Base-by-base conservation (phyloP, 2,797 vertebrate species). In the Ataeniobius toweri region DNA sequence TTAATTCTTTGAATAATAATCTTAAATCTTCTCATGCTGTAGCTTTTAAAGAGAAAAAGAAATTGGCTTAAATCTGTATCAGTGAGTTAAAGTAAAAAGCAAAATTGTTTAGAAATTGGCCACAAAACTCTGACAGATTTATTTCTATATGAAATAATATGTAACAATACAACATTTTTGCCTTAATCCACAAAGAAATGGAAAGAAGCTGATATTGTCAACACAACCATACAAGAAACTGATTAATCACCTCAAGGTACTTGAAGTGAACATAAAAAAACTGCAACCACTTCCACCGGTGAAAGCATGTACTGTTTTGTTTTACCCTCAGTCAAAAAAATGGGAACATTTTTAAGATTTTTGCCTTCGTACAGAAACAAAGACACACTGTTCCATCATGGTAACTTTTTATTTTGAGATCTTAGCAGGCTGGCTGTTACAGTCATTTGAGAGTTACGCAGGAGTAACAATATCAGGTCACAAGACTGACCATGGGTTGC, bases 401-500 rank as follows among this genome's bases (percentile, higher is more conserved):
- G 39, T 4, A 76, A 59, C 61, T 70, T 80, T 84, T 83, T 83
- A 80, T 76, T 80, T 55, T 82, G 75, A 71, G 63, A 82, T 76
- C 65, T 75, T 72, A 84, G 56, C 68, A 70, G 68, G 48, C 20
- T 74, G 50, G 53, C 63, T 65, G 44, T 73, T 70, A 73, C 61
- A 80, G 58, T 48, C 78, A 48, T 67, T 59, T 75, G 73, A 75
- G 51, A 7, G 9, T 13, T 58, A 75, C 50, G 79, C 74, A 77
- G 78, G 74, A 77, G 44, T 59, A 63, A 79, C 79, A 73, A 75
- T 24, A 83, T 85, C 73, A 58, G 78, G 78, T 85, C 86, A 85
- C 24, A 58, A 6, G 84, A 44, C 72, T 73, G 39, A 48, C 44
- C 39, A 36, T 0, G 31, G 76, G 24, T 41, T 65, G 82, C 77